Percentiles rank a stretch among this genome's conserved stretches.
These are phyloP conservation scores for Chroicocephalus ridibundus DNA, from an alignment of 2,113 vertebrate genomes.

Conservation along the genomic window DNA sequence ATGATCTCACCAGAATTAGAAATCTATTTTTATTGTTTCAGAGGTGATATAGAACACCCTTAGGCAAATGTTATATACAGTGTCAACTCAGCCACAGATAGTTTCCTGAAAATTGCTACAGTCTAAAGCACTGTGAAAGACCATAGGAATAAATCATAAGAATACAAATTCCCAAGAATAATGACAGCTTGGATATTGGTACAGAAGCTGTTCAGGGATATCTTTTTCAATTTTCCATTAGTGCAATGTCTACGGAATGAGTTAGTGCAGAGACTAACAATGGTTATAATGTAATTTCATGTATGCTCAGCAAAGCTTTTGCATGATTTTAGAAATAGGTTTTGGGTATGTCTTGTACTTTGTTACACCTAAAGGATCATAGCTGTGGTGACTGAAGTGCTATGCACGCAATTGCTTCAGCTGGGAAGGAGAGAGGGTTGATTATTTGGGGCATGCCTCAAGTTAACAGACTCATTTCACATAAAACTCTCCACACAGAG, in stretches of 20 bases:
- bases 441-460: not conserved
- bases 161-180: not conserved
- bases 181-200: not conserved
- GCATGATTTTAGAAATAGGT: not conserved
- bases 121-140: not conserved
- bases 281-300: not conserved
- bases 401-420: not conserved
- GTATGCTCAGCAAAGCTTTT: not conserved
- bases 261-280: not conserved
- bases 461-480: not conserved
- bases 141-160: not conserved
- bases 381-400: not conserved
- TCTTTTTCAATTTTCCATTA: not conserved
- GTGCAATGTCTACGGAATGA: not conserved
- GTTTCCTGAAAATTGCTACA: not conserved
- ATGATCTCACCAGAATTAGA: not conserved
- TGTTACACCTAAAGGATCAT: not conserved
- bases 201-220: not conserved
- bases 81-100: not conserved
- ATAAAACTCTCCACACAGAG: not conserved
- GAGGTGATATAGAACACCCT: not conserved
- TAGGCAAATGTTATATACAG: not conserved
- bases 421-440: not conserved
- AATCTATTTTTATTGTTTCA: not conserved
- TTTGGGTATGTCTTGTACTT: not conserved